Conservation (phyloP, 2,797 vertebrate species). For the Meda fulgida region DNA sequence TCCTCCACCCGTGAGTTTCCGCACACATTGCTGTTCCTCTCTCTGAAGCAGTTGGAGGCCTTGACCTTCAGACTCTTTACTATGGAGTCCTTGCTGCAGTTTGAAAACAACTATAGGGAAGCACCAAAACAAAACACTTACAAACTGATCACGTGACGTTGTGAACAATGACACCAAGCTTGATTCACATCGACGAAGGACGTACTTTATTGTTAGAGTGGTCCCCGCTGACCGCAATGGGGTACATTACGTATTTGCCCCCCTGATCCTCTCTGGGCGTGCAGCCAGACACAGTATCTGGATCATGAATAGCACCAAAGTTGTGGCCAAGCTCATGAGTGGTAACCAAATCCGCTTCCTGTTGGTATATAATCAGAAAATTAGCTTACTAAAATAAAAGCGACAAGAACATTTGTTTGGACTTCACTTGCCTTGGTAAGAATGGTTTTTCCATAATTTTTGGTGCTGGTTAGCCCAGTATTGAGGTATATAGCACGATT, state of each 20-base stretch:
- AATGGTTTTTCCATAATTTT: slow-evolving; percentile 98
- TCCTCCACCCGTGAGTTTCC: slow-evolving; percentile 95
- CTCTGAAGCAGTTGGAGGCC: slow-evolving; percentile 87
- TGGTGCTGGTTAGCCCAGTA: slow-evolving; percentile 96
- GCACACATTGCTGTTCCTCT: slow-evolving; percentile 91
- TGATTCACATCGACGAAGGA: background rate
- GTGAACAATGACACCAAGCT: background rate
- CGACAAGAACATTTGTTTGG: background rate
- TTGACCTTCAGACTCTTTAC: slow-evolving; percentile 86
- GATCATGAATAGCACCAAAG: slow-evolving; percentile 95
- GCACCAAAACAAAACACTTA: slow-evolving; percentile 11
- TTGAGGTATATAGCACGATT: slow-evolving; percentile 89
- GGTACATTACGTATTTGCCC: slow-evolving; percentile 97
- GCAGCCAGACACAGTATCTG: slow-evolving; percentile 86
- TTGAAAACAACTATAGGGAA: slow-evolving; percentile 87
- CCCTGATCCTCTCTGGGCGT: slow-evolving; percentile 92
- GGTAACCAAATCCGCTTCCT: slow-evolving; percentile 96
- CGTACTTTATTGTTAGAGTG: slow-evolving; percentile 96
- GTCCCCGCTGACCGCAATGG: slow-evolving; percentile 96
- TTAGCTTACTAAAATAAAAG: background rate
- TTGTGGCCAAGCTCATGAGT: slow-evolving; percentile 97
- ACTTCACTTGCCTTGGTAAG: slow-evolving; percentile 87
- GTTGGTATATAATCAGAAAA: slow-evolving; percentile 25
- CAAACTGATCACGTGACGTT: background rate
- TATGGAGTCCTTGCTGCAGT: slow-evolving; percentile 92